A percentile compares a stretch with the other conserved stretches of the same genome.
phyloP scores from a whole-genome alignment of 2,113 vertebrate species.

The Colaptes auratus region DNA sequence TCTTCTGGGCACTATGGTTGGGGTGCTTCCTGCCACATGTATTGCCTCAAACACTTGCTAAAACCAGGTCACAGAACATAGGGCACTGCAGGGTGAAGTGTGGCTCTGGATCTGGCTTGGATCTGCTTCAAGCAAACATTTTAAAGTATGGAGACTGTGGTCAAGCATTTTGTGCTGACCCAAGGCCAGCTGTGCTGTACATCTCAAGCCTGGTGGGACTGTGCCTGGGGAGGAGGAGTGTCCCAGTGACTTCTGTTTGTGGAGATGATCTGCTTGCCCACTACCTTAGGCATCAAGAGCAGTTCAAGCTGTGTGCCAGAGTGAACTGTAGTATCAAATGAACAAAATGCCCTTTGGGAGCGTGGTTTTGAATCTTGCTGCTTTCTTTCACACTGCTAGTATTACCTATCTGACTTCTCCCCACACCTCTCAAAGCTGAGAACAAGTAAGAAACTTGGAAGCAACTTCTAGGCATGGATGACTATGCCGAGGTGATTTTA shows the following conservation, averaged over 20 bases:
- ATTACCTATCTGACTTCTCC: neutral
- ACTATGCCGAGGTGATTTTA: neutral
- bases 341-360: neutral
- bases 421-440: neutral
- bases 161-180: fast-evolving
- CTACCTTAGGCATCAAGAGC: fast-evolving
- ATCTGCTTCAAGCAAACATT: neutral
- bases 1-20: fast-evolving
- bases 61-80: neutral
- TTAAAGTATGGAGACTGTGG: fast-evolving
- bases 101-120: neutral
- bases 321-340: neutral
- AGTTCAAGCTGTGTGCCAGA: neutral
- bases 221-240: neutral
- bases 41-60: fast-evolving
- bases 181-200: neutral
- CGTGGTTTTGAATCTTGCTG: neutral
- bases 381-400: fast-evolving
- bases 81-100: fast-evolving
- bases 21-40: fast-evolving
- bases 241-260: neutral
- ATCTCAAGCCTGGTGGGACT: neutral
- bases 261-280: neutral
- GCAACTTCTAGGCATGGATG: fast-evolving
- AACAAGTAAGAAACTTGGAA: neutral